A percentile compares a stretch with the other conserved stretches of the same genome.
Conservation (phyloP, 2,797 vertebrate species). For the Hafferia zeledoni region DNA sequence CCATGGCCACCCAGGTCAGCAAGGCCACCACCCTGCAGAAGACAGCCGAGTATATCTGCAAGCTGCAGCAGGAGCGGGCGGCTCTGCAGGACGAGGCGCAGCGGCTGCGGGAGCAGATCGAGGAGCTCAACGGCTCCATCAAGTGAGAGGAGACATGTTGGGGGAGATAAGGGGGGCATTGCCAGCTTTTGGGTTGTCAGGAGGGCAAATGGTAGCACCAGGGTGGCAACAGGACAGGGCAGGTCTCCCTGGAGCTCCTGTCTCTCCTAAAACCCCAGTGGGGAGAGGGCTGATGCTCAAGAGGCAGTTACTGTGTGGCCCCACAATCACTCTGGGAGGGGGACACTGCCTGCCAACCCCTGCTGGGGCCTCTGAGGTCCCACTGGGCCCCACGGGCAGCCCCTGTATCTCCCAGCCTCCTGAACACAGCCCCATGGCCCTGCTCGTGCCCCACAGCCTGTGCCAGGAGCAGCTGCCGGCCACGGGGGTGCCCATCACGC, state of each 20-base stretch:
- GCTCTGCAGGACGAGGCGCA: slow-evolving; percentile 94
- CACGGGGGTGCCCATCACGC: slow-evolving; percentile 93
- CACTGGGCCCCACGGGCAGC: rapidly evolving
- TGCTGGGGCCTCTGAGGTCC: neutral
- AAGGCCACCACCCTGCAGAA: slow-evolving; percentile 96
- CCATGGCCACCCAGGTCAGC: slow-evolving; percentile 82
- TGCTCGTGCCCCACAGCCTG: slow-evolving; percentile 67
- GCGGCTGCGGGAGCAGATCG: slow-evolving; percentile 88
- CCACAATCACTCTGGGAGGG: neutral
- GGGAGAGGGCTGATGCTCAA: neutral
- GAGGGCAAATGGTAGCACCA: rapidly evolving
- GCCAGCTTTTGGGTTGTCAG: neutral
- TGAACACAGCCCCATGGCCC: rapidly evolving
- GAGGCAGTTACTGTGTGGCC: neutral
- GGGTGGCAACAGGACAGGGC: neutral
- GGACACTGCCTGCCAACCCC: neutral
- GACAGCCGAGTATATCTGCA: slow-evolving; percentile 92
- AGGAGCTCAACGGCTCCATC: slow-evolving; percentile 91
- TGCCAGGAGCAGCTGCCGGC: slow-evolving; percentile 96
- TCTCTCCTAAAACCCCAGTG: neutral
- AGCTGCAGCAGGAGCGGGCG: slow-evolving; percentile 93
- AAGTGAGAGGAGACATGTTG: slow-evolving; percentile 77
- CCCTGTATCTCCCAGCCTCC: neutral
- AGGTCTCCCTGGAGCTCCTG: neutral
- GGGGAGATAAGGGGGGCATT: neutral